Conservation (phyloP, 2,113 vertebrate genomes). For the Antechinus stuartii region DNA sequence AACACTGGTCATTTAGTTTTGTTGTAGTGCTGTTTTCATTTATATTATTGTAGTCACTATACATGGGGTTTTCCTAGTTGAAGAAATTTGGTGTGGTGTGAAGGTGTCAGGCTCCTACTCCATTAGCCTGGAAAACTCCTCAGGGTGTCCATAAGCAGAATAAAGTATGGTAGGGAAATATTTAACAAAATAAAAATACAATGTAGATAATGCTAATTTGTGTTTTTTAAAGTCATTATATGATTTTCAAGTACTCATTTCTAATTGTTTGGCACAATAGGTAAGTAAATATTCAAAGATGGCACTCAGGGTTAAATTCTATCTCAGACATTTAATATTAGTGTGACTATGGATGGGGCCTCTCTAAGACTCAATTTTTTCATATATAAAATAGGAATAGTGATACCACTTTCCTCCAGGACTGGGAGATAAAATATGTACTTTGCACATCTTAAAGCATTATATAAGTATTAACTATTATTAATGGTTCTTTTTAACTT, state of each 20-base stretch:
- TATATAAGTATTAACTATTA: too few relatives aligned
- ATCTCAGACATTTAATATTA: too few relatives aligned
- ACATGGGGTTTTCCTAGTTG: not conserved
- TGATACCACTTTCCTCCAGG: too few relatives aligned
- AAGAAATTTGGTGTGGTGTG: not conserved
- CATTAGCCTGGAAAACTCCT: not conserved
- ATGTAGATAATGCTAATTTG: too few relatives aligned
- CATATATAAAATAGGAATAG: too few relatives aligned
- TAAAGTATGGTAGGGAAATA: not conserved
- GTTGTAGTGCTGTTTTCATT: not conserved
- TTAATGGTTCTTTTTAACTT: too few relatives aligned
- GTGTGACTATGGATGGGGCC: too few relatives aligned
- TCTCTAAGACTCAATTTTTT: too few relatives aligned
- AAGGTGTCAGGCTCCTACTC: not conserved
- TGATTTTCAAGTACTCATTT: not conserved
- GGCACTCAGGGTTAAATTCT: too few relatives aligned
- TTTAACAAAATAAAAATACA: not conserved
- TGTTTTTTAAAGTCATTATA: not conserved
- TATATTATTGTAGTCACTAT: not conserved
- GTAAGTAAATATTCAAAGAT: not conserved
- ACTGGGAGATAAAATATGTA: too few relatives aligned
- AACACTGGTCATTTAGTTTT: not conserved
- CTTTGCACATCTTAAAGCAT: too few relatives aligned
- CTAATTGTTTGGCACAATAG: not conserved
- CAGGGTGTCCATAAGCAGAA: not conserved